Percentiles rank a stretch among this genome's conserved stretches.
phyloP scores from a whole-genome alignment of 2,113 vertebrate species.

The Lonchura striata region DNA sequence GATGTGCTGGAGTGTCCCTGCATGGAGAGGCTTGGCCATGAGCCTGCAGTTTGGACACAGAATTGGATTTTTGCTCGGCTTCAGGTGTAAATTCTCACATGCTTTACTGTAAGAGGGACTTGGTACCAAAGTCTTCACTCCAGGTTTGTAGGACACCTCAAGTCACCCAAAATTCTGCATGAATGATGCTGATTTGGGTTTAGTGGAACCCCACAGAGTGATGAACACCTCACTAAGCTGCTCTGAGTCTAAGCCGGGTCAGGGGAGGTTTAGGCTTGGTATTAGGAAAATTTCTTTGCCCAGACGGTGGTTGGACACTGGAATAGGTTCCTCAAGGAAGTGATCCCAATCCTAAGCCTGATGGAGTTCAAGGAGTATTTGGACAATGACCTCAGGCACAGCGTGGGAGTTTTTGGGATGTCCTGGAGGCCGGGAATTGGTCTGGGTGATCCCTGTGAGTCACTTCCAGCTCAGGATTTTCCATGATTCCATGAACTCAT shows the following conservation, averaged over 20 bases:
- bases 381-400: not conserved
- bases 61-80: rapidly evolving
- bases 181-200: not conserved
- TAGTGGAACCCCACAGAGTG: not conserved
- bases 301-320: no score
- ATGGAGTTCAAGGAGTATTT: not conserved
- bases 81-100: not conserved
- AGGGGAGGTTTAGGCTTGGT: not conserved
- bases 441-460: not conserved
- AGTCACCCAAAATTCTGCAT: not conserved
- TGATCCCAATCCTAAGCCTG: not conserved
- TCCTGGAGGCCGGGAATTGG: not conserved
- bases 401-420: not conserved
- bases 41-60: not conserved
- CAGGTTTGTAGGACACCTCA: not conserved
- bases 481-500: not conserved
- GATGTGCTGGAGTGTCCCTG: not conserved
- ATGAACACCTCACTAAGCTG: not conserved
- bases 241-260: not conserved
- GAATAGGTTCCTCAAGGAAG: not conserved
- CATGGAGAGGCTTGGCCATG: not conserved
- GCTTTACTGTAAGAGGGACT: not conserved
- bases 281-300: not conserved
- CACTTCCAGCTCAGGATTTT: not conserved
- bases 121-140: not conserved